Conservation (phyloP, 2,797 vertebrate species). For the Cyprinodon diabolis region DNA sequence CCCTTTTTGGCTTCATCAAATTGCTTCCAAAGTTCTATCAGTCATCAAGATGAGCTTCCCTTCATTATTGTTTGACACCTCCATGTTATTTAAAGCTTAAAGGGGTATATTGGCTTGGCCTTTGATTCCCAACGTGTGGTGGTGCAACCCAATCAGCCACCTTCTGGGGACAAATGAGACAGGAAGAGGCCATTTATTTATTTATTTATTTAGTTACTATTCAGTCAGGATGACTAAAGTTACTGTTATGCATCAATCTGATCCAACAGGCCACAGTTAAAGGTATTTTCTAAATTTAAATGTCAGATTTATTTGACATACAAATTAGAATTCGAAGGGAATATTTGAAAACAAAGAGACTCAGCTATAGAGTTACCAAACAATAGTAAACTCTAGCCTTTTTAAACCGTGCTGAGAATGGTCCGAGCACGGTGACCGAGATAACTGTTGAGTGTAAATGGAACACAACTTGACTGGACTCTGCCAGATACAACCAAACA, state of each 20-base stretch:
- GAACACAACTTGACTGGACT: too few species aligned
- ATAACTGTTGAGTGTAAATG: too few species aligned
- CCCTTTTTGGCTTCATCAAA: conserved; percentile 25
- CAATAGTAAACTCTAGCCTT: too few species aligned
- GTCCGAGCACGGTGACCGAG: too few species aligned
- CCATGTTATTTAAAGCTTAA: conserved; percentile 26
- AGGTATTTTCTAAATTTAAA: background rate
- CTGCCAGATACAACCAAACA: too few species aligned
- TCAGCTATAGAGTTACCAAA: too few species aligned
- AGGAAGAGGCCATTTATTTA: background rate
- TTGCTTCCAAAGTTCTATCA: conserved; percentile 25
- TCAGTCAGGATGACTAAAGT: background rate
- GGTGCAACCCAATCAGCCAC: conserved; percentile 4
- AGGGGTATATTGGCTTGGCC: conserved; percentile 10
- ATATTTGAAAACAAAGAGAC: too few species aligned
- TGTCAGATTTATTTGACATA: background rate
- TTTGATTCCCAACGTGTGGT: conserved; percentile 1
- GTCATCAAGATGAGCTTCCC: conserved; percentile 3
- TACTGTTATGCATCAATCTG: background rate
- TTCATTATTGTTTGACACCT: conserved; percentile 11
- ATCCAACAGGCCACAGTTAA: background rate
- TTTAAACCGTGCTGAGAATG: too few species aligned
- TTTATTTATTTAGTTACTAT: background rate
- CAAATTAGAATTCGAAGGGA: background rate
- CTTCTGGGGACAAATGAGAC: background rate